Conservation (phyloP, 2,797 vertebrate species). For the Buphagus erythrorhynchus region DNA sequence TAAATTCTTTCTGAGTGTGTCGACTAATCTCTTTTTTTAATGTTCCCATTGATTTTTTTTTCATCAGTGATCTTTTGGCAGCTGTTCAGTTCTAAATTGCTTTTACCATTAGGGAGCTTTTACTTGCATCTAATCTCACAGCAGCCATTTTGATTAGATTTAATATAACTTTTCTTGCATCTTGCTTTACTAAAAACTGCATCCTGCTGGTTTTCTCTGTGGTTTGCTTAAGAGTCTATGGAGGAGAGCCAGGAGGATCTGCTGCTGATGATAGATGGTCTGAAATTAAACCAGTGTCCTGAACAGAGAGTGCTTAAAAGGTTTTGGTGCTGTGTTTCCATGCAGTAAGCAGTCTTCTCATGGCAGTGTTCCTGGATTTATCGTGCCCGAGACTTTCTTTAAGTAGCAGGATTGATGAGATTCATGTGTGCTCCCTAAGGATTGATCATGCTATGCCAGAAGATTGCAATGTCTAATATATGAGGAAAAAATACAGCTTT, state of each 20-base stretch:
- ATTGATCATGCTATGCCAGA: background rate
- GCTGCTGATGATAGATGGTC: background rate
- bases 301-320: background rate
- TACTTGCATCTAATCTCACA: constrained; percentile 44
- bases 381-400: rapidly evolving
- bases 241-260: constrained; percentile 12
- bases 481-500: background rate
- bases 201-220: background rate
- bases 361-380: background rate
- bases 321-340: background rate
- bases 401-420: background rate
- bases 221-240: background rate
- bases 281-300: constrained; percentile 3
- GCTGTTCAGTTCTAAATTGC: constrained; percentile 59
- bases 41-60: constrained; percentile 57
- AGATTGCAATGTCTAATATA: background rate
- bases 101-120: constrained; percentile 65
- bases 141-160: constrained; percentile 58
- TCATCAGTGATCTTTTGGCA: constrained; percentile 52
- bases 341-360: background rate
- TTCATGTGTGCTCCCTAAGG: background rate
- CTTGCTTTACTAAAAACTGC: constrained; percentile 2
- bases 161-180: background rate
- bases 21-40: constrained; percentile 58
- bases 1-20: constrained; percentile 50